phyloP scores from a whole-genome alignment of 2,797 vertebrate genomes.

The Gymnoscopelus microlampas region DNA sequence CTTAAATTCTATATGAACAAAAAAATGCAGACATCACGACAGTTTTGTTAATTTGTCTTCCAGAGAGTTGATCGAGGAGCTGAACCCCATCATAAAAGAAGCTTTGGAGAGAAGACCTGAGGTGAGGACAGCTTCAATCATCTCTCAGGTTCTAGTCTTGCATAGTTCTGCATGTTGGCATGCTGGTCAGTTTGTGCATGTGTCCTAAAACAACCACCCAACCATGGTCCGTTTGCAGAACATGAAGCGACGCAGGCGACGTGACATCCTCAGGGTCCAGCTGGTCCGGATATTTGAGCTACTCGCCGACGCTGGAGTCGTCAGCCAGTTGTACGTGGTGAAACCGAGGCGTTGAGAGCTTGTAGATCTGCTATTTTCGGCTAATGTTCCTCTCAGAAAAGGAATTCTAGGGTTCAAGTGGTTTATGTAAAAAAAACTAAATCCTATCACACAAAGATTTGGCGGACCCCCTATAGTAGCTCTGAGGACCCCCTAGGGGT shows the following conservation, averaged over 20 bases:
- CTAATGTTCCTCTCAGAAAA: too few species aligned
- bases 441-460: too few species aligned
- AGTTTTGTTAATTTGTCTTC: constrained; percentile 26
- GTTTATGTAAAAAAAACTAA: too few species aligned
- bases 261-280: constrained; percentile 97
- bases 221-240: constrained; percentile 80
- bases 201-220: neutral
- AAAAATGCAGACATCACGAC: neutral
- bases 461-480: too few species aligned
- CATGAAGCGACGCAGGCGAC: constrained; percentile 98
- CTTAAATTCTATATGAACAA: neutral
- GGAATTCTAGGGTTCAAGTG: too few species aligned
- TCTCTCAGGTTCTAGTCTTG: neutral
- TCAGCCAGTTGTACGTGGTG: constrained; percentile 92
- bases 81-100: constrained; percentile 99
- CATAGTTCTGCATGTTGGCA: neutral
- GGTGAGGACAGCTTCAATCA: constrained; percentile 78
- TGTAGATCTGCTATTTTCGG: too few species aligned
- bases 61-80: constrained; percentile 97
- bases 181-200: neutral
- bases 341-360: too few species aligned
- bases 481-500: too few species aligned
- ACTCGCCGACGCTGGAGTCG: constrained; percentile 96
- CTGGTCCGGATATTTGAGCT: constrained; percentile 99
- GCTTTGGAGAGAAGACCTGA: constrained; percentile 98